A percentile compares a stretch with the other conserved stretches of the same genome.
Conservation (phyloP, 1,140 invertebrate species). For the Hyles euphorbiae region DNA sequence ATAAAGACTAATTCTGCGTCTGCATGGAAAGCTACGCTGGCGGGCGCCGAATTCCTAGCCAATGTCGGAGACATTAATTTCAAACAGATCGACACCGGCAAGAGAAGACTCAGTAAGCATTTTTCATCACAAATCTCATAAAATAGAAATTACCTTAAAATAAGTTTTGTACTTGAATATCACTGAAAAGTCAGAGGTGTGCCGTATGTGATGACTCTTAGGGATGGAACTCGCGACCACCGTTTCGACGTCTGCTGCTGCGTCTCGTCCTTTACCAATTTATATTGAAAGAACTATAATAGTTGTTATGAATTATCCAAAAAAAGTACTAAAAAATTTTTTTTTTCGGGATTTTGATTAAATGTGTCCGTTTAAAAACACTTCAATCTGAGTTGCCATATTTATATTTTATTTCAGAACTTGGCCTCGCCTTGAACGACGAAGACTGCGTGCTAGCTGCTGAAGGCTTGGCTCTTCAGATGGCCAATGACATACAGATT, state of each 20-base stretch:
- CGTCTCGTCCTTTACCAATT: not conserved
- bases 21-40: slow-evolving; percentile 25
- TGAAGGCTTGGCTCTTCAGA: slow-evolving; percentile 43
- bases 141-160: not conserved
- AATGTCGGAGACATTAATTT: slow-evolving; percentile 35
- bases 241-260: not conserved
- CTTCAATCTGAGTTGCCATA: not conserved
- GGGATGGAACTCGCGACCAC: not conserved
- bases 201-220: not conserved
- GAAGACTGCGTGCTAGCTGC: slow-evolving; percentile 35
- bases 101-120: slow-evolving; percentile 44
- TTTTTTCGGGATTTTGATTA: no score
- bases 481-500: slow-evolving; percentile 32
- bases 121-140: not conserved
- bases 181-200: not conserved
- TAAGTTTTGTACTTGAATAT: not conserved
- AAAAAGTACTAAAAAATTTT: not conserved
- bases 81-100: slow-evolving; percentile 44
- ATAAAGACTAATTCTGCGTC: slow-evolving; percentile 31
- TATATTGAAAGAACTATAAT: not conserved
- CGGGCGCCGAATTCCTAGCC: slow-evolving; percentile 36
- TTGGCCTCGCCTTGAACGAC: slow-evolving; percentile 38
- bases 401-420: slow-evolving; percentile 25
- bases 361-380: no score
- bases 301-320: not conserved